Percentiles rank a stretch among this genome's conserved stretches.
Conservation (phyloP, 1,140 invertebrate genomes). For the Gonatopus flavifemur region DNA sequence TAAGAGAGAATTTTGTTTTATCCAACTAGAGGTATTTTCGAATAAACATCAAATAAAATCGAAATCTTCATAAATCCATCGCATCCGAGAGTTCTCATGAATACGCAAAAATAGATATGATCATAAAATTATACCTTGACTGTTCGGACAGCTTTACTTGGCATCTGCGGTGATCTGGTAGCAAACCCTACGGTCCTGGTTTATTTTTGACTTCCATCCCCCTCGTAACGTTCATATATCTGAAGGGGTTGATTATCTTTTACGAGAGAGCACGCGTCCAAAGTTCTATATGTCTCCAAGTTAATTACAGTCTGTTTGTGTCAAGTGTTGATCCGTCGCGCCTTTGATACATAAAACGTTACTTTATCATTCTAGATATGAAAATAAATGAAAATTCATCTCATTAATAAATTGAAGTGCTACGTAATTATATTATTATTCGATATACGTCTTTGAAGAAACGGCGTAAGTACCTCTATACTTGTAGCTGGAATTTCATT, state of each 20-base stretch:
- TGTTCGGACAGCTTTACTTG: too few relatives aligned
- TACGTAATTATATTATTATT: background rate
- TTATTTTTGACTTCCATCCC: slow-evolving; percentile 41
- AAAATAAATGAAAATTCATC: background rate
- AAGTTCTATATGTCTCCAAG: slow-evolving; percentile 29
- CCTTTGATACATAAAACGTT: background rate
- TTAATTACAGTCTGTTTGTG: slow-evolving; percentile 55
- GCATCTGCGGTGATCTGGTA: slow-evolving; percentile 34
- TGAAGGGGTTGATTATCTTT: slow-evolving; percentile 47
- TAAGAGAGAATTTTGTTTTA: too few relatives aligned
- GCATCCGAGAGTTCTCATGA: too few relatives aligned
- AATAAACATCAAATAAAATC: too few relatives aligned
- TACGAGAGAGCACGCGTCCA: slow-evolving; percentile 24
- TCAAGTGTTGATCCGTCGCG: slow-evolving; percentile 22
- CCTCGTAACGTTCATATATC: slow-evolving; percentile 23
- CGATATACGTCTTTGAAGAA: background rate
- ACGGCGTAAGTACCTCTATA: background rate
- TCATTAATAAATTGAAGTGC: too few relatives aligned
- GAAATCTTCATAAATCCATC: too few relatives aligned
- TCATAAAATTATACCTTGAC: too few relatives aligned
- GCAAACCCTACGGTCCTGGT: slow-evolving; percentile 35
- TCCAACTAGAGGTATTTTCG: too few relatives aligned
- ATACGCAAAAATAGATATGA: too few relatives aligned
- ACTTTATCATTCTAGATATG: background rate
- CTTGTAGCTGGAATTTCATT: background rate